Percentiles rank a stretch among this genome's conserved stretches.
Conservation (phyloP, 2,888 invertebrate species). For the Phyllotreta striolata region DNA sequence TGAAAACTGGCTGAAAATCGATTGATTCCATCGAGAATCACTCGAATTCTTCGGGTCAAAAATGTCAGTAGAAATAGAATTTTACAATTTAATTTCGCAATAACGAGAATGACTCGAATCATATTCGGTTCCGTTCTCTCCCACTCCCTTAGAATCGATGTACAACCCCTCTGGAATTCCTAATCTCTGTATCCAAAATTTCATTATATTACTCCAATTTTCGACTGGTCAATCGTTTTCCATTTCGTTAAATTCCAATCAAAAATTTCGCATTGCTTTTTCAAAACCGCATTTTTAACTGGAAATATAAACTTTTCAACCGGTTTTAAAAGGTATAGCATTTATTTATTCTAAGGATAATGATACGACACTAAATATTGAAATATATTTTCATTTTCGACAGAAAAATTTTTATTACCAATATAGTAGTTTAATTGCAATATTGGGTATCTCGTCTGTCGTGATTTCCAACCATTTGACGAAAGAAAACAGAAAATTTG, state of each 20-base stretch:
- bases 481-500: constrained; percentile 3
- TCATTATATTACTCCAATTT: constrained; percentile 52
- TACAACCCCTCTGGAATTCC: constrained; percentile 54
- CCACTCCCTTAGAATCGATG: neutral
- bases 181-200: constrained; percentile 56
- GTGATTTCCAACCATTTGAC: constrained; percentile 18
- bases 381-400: too few relatives aligned
- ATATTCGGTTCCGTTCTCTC: constrained; percentile 43
- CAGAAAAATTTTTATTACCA: neutral
- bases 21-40: constrained; percentile 23
- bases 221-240: constrained; percentile 49
- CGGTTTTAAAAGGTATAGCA: neutral
- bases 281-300: constrained; percentile 8
- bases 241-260: constrained; percentile 53
- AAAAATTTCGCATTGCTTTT: constrained; percentile 42
- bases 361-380: too few relatives aligned
- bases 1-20: neutral
- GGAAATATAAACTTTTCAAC: neutral
- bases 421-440: constrained; percentile 1
- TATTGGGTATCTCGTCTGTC: neutral
- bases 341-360: too few relatives aligned
- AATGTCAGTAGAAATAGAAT: constrained; percentile 38
- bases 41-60: constrained; percentile 36
- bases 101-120: constrained; percentile 41
- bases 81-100: constrained; percentile 36